Evolutionary conservation across 1,140 invertebrate species (phyloP).

Genomic region (Bactericera cockerelli): DNA sequence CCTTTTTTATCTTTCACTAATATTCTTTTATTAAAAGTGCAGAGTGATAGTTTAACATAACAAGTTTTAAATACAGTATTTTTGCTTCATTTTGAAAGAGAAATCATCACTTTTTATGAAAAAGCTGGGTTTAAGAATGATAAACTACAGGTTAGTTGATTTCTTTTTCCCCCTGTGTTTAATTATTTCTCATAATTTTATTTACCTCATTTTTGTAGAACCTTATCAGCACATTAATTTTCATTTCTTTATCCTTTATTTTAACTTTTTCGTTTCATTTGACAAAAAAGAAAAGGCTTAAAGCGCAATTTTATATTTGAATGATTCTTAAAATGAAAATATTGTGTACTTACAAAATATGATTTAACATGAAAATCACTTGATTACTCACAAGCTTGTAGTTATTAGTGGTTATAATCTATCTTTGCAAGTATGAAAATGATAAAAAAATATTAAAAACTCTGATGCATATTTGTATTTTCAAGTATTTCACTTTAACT

Average conservation of each 20-base stretch:
- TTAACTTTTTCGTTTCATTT: slow-evolving; percentile 7
- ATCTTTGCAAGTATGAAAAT: no score
- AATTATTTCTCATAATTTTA: neutral
- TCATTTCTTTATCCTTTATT: neutral
- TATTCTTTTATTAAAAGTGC: slow-evolving; percentile 4
- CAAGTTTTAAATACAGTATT: neutral
- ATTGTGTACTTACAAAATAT: neutral
- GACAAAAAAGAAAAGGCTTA: neutral
- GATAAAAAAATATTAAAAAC: no score
- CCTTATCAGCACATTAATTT: neutral
- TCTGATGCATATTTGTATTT: no score
- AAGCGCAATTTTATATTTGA: no score
- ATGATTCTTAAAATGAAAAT: no score
- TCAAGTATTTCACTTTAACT: no score
- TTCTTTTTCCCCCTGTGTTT: neutral
- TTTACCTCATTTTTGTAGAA: neutral
- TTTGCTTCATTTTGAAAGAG: neutral
- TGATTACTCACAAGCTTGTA: no score
- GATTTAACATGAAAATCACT: no score
- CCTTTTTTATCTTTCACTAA: neutral
- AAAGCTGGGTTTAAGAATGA: neutral
- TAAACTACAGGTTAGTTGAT: neutral
- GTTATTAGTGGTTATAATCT: no score
- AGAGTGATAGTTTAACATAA: neutral
- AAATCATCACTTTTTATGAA: slow-evolving; percentile 6